phyloP scores from a whole-genome alignment of 2,797 vertebrate genomes.

The Clamator glandarius region DNA sequence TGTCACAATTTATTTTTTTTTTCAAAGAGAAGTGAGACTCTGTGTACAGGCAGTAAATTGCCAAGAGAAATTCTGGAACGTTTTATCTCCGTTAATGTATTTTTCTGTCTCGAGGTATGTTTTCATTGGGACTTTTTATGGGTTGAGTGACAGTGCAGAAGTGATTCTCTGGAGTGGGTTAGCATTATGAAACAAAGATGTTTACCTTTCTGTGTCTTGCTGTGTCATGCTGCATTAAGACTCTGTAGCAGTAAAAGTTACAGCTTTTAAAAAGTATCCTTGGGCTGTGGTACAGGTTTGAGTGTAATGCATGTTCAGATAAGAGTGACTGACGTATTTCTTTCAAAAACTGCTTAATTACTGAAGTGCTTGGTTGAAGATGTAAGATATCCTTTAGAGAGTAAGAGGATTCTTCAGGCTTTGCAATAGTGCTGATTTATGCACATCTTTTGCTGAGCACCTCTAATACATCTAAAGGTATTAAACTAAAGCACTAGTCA shows the following conservation, averaged over 20 bases:
- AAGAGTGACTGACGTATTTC: background rate
- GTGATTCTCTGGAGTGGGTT: background rate
- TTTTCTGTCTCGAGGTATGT: background rate
- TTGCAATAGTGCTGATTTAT: constrained; percentile 42
- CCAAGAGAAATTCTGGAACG: background rate
- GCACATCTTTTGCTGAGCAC: constrained; percentile 18
- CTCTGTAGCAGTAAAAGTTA: constrained; percentile 10
- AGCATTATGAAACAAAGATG: constrained; percentile 34
- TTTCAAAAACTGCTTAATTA: constrained; percentile 5
- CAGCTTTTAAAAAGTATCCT: constrained; percentile 21
- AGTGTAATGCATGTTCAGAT: background rate
- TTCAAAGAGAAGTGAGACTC: background rate
- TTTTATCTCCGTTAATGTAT: background rate
- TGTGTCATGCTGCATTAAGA: constrained; percentile 67
- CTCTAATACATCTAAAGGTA: background rate
- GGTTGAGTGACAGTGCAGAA: background rate
- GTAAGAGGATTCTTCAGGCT: constrained; percentile 47
- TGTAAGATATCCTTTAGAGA: background rate
- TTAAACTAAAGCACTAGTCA: background rate
- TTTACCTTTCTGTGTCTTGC: constrained; percentile 60
- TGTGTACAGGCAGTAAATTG: background rate
- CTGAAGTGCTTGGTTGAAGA: background rate
- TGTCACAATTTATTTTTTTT: background rate
- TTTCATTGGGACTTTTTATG: background rate
- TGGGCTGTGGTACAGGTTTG: background rate